Conservation (phyloP, 2,797 vertebrate species). For the Muscicapa comitata region DNA sequence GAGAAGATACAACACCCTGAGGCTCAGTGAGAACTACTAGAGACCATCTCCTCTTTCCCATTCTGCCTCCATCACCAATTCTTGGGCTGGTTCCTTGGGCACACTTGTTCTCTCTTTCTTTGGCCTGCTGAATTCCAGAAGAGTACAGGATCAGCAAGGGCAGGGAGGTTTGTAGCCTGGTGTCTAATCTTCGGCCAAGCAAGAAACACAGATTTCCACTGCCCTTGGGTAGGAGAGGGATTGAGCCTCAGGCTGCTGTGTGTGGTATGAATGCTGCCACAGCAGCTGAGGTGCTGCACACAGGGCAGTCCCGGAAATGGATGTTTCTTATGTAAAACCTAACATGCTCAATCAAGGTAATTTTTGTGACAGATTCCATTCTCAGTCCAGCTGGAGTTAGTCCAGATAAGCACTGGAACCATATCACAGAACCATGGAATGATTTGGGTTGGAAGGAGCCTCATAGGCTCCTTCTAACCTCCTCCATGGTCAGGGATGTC, state of each 20-base stretch:
- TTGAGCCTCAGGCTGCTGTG: not conserved
- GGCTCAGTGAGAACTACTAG: not conserved
- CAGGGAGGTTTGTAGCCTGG: not conserved
- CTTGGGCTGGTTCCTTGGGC: not conserved
- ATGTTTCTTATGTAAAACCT: not conserved
- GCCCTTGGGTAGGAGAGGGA: not conserved
- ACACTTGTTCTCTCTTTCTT: not conserved
- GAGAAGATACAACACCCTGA: not conserved
- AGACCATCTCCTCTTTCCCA: not conserved
- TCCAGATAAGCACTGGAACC: not conserved
- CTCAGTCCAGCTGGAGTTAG: not conserved
- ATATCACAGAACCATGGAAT: not conserved
- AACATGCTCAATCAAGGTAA: not conserved
- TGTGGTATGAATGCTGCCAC: rapidly evolving
- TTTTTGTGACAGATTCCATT: not conserved
- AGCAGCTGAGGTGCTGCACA: not conserved
- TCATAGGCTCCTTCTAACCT: not conserved
- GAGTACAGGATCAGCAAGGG: not conserved
- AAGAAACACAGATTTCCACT: not conserved
- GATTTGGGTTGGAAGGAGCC: not conserved
- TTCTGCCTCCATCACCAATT: not conserved
- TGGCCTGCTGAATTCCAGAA: not conserved
- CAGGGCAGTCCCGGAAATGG: not conserved
- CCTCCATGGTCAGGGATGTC: not conserved
- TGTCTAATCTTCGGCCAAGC: rapidly evolving